Percentiles rank a stretch among this genome's conserved stretches.
Conservation (phyloP, 2,113 vertebrate species). For the Nipponia nippon region DNA sequence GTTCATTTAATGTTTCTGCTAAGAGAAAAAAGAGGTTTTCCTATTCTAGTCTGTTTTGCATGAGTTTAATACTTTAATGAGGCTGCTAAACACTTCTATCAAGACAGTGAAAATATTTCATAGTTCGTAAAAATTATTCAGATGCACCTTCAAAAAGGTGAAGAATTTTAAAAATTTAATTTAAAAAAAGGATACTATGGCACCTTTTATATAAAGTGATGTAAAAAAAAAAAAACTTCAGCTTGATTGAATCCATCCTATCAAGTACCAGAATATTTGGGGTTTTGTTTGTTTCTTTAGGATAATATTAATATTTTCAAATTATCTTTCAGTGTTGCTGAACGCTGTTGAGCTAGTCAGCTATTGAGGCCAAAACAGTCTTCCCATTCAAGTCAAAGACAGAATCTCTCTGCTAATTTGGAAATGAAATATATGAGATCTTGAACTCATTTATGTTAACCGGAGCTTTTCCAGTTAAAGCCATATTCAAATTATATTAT, state of each 20-base stretch:
- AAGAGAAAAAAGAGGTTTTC: neutral
- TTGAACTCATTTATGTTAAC: neutral
- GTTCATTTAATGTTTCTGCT: neutral
- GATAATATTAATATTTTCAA: neutral
- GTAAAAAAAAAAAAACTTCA: neutral
- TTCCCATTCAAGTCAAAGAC: neutral
- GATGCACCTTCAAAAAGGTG: neutral
- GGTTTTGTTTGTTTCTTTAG: neutral
- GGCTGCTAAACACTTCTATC: neutral
- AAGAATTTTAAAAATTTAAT: neutral
- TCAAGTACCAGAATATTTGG: neutral
- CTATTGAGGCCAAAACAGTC: neutral
- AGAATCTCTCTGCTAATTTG: neutral
- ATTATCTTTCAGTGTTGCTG: neutral
- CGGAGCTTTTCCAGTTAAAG: neutral
- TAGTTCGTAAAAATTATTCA: neutral
- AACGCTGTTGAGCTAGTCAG: neutral
- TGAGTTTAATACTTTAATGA: neutral
- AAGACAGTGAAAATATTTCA: neutral
- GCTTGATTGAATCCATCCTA: neutral
- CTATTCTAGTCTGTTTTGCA: neutral
- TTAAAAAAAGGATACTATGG: fast-evolving
- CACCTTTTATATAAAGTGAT: neutral
- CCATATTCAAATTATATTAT: neutral
- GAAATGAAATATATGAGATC: neutral